Evolutionary conservation across 2,113 vertebrate species (phyloP).

Genomic region (Eclectus roratus): DNA sequence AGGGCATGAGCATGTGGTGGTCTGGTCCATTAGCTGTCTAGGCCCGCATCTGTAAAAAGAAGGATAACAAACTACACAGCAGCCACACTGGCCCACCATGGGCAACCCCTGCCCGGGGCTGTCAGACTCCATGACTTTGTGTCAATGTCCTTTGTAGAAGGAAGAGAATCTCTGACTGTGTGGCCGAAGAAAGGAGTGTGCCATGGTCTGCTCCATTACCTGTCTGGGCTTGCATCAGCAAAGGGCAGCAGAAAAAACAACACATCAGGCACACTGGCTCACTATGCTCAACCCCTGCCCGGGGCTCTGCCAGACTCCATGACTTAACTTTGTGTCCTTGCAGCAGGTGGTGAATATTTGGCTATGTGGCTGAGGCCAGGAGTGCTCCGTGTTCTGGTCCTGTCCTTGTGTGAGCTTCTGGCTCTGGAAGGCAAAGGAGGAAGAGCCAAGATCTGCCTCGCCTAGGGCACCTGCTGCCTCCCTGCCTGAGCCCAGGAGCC

Average conservation of each 20-base stretch:
- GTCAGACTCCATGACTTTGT: too few relatives aligned
- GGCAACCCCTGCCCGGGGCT: too few relatives aligned
- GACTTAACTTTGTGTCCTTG: neutral
- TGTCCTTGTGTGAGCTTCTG: neutral
- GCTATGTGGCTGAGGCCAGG: neutral
- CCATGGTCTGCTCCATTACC: neutral
- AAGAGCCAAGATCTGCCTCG: neutral
- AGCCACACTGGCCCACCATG: neutral
- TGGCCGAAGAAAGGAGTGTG: neutral
- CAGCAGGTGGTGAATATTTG: neutral
- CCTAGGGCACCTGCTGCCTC: neutral
- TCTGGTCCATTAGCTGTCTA: neutral
- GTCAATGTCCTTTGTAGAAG: neutral
- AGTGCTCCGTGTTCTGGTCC: neutral
- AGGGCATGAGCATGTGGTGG: rapidly evolving
- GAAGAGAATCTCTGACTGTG: neutral
- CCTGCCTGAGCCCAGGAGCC: neutral
- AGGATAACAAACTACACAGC: neutral
- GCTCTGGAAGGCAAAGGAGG: neutral
- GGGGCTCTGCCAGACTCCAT: neutral
- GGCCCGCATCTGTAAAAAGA: neutral
- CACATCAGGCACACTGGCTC: neutral
- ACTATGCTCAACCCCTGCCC: neutral
- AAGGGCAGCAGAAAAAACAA: neutral
- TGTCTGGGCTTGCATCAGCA: neutral